phyloP scores from a whole-genome alignment of 2,113 vertebrate species.

The Aythya baeri region DNA sequence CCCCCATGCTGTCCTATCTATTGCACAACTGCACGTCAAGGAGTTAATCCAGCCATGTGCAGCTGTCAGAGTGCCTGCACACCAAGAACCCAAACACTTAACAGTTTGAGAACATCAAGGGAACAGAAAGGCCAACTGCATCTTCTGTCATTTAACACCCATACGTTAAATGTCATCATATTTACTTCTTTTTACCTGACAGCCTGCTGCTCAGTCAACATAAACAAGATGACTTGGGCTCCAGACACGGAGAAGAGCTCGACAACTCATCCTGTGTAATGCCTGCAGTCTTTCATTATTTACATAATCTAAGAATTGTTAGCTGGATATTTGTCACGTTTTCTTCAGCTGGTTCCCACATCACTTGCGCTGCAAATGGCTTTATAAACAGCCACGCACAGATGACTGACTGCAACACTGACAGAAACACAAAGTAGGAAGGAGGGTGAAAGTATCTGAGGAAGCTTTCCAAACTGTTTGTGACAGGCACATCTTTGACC shows the following conservation, averaged over 20 bases:
- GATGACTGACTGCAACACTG: background rate
- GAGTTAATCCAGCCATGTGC: constrained; percentile 61
- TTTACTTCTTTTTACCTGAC: background rate
- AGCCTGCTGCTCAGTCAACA: background rate
- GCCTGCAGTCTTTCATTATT: background rate
- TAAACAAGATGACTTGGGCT: background rate
- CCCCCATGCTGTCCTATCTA: background rate
- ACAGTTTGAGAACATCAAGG: background rate
- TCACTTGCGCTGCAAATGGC: background rate
- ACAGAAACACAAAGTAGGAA: background rate
- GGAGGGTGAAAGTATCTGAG: background rate
- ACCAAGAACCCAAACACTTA: background rate
- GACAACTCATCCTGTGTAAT: background rate
- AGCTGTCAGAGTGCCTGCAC: constrained; percentile 3
- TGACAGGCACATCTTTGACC: background rate
- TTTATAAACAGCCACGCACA: background rate
- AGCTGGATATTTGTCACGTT: fast-evolving
- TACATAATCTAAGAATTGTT: background rate
- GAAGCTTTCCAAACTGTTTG: background rate
- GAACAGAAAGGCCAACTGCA: background rate
- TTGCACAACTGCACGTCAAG: constrained; percentile 36
- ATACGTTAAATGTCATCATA: background rate
- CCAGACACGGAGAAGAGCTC: background rate
- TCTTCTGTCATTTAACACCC: background rate
- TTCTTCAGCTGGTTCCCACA: background rate